Conservation (phyloP, 2,113 vertebrate genomes). For the Anseranas semipalmata region DNA sequence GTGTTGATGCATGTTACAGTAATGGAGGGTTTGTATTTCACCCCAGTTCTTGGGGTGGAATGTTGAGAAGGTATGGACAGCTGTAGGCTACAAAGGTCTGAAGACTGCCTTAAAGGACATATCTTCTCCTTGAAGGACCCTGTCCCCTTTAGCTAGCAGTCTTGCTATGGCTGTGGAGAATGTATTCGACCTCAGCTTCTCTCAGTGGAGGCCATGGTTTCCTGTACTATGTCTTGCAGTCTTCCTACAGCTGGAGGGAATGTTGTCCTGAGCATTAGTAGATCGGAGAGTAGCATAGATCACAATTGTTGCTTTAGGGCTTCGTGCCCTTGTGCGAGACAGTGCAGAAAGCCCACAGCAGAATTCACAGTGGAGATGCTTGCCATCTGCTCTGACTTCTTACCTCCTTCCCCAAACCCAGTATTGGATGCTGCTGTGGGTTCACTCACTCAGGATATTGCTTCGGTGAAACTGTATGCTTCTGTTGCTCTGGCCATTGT, state of each 20-base stretch:
- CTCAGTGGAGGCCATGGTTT: background rate
- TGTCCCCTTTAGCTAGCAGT: background rate
- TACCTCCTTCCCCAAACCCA: background rate
- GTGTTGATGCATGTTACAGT: background rate
- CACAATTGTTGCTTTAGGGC: background rate
- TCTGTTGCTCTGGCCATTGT: background rate
- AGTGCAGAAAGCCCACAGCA: background rate
- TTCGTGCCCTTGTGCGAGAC: background rate
- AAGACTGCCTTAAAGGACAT: background rate
- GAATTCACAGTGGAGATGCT: background rate
- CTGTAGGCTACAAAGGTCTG: background rate
- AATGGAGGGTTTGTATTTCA: background rate
- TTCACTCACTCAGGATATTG: background rate
- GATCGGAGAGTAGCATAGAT: background rate
- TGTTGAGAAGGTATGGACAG: background rate
- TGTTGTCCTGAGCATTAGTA: background rate
- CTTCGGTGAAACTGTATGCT: background rate
- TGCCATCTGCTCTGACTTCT: background rate
- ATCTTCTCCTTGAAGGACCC: background rate
- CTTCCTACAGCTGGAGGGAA: background rate
- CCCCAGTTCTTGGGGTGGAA: background rate
- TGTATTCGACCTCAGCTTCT: background rate
- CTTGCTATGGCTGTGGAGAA: background rate
- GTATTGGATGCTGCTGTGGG: background rate
- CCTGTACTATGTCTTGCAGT: background rate